phyloP scores from a whole-genome alignment of 2,888 invertebrate genomes.

The Polydrusus pterygomalis region DNA sequence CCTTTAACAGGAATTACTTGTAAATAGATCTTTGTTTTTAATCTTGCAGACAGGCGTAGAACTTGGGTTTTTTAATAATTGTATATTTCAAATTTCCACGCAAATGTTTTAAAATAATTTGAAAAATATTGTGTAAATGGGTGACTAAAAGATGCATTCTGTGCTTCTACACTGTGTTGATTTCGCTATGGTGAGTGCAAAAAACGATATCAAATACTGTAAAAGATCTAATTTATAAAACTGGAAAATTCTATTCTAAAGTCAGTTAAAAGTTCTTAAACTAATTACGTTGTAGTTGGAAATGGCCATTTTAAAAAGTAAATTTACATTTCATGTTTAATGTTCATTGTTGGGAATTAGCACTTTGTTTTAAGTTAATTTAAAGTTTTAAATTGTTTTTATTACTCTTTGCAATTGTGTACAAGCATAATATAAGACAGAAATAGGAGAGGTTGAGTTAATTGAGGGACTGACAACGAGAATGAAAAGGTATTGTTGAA shows the following conservation, averaged over 20 bases:
- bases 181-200: background rate
- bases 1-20: too few species aligned
- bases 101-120: too few species aligned
- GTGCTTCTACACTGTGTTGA: slow-evolving; percentile 5
- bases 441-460: background rate
- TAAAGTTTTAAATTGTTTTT: background rate
- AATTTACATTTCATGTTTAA: slow-evolving; percentile 22
- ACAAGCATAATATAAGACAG: background rate
- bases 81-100: too few species aligned
- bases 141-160: slow-evolving; percentile 2
- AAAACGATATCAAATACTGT: background rate
- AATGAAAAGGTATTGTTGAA: too few species aligned
- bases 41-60: too few species aligned
- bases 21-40: too few species aligned
- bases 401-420: background rate
- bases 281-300: slow-evolving; percentile 25
- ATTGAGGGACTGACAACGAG: too few species aligned
- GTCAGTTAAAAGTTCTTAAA: slow-evolving; percentile 20
- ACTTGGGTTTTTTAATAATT: too few species aligned
- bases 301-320: slow-evolving; percentile 37
- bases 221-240: slow-evolving; percentile 6
- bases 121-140: background rate
- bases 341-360: slow-evolving; percentile 8
- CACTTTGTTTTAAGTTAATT: background rate
- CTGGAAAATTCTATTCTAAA: slow-evolving; percentile 4